Percentiles rank a stretch among this genome's conserved stretches.
phyloP scores from a whole-genome alignment of 2,888 invertebrate species.

The Lasioglossum figueresi region DNA sequence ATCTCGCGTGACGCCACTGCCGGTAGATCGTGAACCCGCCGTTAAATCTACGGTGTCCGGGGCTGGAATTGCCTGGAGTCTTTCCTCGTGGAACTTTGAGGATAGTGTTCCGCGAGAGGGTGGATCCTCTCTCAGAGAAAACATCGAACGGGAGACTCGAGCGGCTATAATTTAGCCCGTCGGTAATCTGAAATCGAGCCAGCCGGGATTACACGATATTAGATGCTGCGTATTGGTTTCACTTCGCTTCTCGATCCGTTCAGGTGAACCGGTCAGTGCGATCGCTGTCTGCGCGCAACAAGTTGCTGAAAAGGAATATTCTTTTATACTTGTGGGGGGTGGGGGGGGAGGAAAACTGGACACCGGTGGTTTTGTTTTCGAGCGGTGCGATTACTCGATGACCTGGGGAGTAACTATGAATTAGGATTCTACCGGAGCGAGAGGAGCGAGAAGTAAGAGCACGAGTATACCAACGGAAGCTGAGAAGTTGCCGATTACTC shows the following conservation, averaged over 20 bases:
- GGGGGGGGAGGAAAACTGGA: not conserved
- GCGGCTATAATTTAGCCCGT: not conserved
- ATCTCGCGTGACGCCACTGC: not conserved
- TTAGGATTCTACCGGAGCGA: constrained; percentile 6
- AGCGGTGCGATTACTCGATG: constrained; percentile 17
- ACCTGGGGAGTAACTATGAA: constrained; percentile 30
- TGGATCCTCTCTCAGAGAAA: not conserved
- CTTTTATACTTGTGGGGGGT: not conserved
- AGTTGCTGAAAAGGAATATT: constrained; percentile 7
- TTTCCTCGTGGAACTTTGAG: not conserved
- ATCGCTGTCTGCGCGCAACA: not conserved
- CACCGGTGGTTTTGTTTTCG: constrained; percentile 19
- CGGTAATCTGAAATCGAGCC: constrained; percentile 26
- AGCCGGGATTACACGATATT: constrained; percentile 19
- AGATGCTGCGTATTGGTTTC: constrained; percentile 22
- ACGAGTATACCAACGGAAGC: constrained; percentile 1
- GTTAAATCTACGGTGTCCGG: not conserved
- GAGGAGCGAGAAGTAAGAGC: not conserved
- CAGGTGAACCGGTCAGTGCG: not conserved
- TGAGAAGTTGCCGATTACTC: not conserved
- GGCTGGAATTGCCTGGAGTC: not conserved
- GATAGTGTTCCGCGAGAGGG: not conserved
- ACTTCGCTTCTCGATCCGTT: not conserved
- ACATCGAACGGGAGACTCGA: not conserved
- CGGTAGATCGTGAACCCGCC: not conserved